Conservation (phyloP, 1,140 invertebrate genomes). For the Spodoptera frugiperda region DNA sequence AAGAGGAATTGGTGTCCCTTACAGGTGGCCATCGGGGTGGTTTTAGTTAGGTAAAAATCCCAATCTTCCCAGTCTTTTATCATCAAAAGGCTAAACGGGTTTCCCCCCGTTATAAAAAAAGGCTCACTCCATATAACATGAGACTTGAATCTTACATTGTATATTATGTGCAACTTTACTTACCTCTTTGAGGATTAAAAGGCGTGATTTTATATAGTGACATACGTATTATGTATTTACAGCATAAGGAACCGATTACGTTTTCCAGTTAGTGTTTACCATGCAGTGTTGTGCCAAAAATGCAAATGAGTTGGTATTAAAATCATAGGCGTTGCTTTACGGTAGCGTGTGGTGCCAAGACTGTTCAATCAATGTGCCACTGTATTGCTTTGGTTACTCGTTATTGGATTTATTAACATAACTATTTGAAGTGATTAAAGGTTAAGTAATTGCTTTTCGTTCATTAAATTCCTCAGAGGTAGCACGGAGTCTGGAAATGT, state of each 20-base stretch:
- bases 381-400: not conserved
- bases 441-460: too few relatives aligned
- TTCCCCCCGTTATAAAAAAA: too few relatives aligned
- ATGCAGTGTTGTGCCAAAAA: conserved; percentile 25
- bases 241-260: not conserved
- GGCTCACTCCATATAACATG: too few relatives aligned
- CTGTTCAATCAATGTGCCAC: not conserved
- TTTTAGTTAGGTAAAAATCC: too few relatives aligned
- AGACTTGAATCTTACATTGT: too few relatives aligned
- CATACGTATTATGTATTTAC: not conserved
- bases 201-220: not conserved
- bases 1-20: too few relatives aligned
- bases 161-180: too few relatives aligned
- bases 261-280: conserved; percentile 14
- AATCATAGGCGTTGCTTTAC: not conserved
- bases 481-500: too few relatives aligned
- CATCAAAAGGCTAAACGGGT: too few relatives aligned
- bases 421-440: not conserved
- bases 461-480: too few relatives aligned
- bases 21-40: too few relatives aligned
- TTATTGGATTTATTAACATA: not conserved
- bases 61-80: too few relatives aligned
- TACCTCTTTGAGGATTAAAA: not conserved
- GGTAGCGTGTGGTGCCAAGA: not conserved
- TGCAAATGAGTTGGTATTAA: conserved; percentile 36